These are phyloP conservation scores for Rutilus rutilus DNA, from an alignment of 2,113 vertebrate genomes.

Conservation along the genomic window DNA sequence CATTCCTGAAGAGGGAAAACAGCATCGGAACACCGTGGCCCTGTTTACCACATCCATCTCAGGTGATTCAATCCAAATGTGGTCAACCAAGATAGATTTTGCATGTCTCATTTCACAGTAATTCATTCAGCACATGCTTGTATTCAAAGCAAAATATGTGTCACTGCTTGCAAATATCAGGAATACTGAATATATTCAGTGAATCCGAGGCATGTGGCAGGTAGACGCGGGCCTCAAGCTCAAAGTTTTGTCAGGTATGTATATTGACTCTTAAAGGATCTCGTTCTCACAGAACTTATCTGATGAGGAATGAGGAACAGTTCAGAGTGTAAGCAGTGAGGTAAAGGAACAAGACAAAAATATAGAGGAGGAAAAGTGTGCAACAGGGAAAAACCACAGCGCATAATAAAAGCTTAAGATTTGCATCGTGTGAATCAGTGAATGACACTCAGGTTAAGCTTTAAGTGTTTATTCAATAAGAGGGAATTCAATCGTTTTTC, in stretches of 20 bases:
- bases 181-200: not conserved
- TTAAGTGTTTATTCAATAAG: not conserved
- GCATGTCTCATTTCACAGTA: not conserved
- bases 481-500: not conserved
- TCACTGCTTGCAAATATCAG: not conserved
- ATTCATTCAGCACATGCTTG: not conserved
- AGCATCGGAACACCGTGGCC: conserved; percentile 5
- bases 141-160: not conserved
- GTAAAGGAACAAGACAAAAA: not conserved
- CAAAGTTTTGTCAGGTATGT: not conserved
- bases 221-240: not conserved
- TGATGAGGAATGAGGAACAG: not conserved
- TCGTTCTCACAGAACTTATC: not conserved
- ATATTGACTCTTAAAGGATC: not conserved
- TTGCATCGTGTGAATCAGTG: not conserved
- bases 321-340: conserved; percentile 14
- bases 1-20: conserved; percentile 41
- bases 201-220: not conserved
- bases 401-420: not conserved
- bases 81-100: not conserved
- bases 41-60: not conserved
- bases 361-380: not conserved
- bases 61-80: conserved; percentile 5
- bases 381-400: not conserved
- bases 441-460: not conserved